Evolutionary conservation across 2,797 vertebrate genomes (phyloP).

Genomic region (Parauchenoglanis ngamensis): DNA sequence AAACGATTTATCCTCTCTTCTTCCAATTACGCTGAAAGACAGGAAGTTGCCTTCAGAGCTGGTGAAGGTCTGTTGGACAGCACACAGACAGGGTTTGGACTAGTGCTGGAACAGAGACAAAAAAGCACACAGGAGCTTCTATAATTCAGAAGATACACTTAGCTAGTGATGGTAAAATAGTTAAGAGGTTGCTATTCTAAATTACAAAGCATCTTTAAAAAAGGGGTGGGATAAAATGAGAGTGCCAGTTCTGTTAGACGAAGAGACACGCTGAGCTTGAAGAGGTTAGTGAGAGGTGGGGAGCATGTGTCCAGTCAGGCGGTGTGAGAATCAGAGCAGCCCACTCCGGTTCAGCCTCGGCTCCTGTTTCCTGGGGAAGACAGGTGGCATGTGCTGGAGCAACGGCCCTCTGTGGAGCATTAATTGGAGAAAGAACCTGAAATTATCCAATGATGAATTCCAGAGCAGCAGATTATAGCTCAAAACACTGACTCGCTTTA

Average conservation of each 20-base stretch:
- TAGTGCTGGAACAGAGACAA: neutral
- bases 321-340: constrained; percentile 49
- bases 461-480: constrained; percentile 14
- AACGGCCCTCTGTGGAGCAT: neutral
- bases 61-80: constrained; percentile 22
- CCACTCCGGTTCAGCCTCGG: constrained; percentile 18
- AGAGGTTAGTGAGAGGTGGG: constrained; percentile 38
- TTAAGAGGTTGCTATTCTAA: neutral
- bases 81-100: neutral
- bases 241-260: neutral
- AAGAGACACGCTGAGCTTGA: constrained; percentile 64
- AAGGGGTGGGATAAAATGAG: neutral
- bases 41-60: constrained; percentile 29
- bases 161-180: neutral
- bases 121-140: neutral
- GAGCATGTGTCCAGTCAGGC: constrained; percentile 74
- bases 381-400: constrained; percentile 49
- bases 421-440: constrained; percentile 4
- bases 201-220: neutral
- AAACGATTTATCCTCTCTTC: constrained; percentile 37
- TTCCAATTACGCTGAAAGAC: constrained; percentile 42
- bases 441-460: neutral
- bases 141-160: neutral
- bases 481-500: neutral
- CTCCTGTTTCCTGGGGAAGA: constrained; percentile 51